Base-by-base conservation (phyloP, 2,797 vertebrate species). In the Strix occidentalis region DNA sequence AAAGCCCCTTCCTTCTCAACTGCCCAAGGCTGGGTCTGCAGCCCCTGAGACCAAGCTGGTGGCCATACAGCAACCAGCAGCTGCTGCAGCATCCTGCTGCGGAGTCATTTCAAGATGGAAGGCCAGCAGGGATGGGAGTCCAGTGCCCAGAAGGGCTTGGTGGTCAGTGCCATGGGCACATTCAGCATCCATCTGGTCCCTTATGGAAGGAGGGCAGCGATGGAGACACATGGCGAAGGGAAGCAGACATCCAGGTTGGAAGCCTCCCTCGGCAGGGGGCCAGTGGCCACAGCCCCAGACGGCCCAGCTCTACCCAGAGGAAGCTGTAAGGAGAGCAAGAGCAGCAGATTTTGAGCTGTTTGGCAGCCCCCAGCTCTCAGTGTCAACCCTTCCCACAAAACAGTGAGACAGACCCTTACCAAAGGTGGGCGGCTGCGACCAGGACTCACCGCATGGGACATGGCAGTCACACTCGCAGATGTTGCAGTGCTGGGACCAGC, bases 381-480 rank as follows among this genome's bases (percentile, higher is more conserved):
- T 2, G 10, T 20, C 79, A 37, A 4, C 41, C 48, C 2, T 8
- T 6, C 56, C 77, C 69, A 1, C 0, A 0, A 18, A 9, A 2
- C 25, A 33, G 37, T 0, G 25, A 33, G 58, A 3, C 35, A 37
- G 35, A 4, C 16, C n/a, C 64, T 53, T 48, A 21, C 26, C 37
- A 1, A 7, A 4, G 68, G 11, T 1, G 11, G 51, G 57, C 45
- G 19, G 71, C 53, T 1, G 0, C 17, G 18, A 1, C 3, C 2
- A 0, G 84, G 1, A 87, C 98, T 97, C 96, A 98, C 98, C 89
- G 18, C 99, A 99, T 2, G 98, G 98, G 33, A 98, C 53, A 48
- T 98, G 96, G 78, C 98, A 99, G 96, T 99, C 98, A 6, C 98
- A 99, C 95, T 98, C 97, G 9, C 98, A 98, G 57, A 98, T 77